phyloP scores from a whole-genome alignment of 2,888 invertebrate species.

The Habroteleia sp. region DNA sequence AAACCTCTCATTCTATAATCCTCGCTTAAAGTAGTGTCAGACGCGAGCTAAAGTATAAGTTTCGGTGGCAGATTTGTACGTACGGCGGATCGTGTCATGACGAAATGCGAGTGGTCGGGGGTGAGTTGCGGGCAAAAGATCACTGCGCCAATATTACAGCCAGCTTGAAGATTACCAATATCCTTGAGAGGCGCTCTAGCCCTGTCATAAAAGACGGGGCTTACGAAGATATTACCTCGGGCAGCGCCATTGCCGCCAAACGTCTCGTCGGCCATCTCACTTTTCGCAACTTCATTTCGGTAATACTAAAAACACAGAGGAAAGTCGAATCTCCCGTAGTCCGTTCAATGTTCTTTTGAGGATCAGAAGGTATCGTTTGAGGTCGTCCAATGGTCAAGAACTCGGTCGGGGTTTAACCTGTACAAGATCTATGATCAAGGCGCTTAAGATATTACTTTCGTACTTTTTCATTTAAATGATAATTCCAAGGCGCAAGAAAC shows the following conservation, averaged over 20 bases:
- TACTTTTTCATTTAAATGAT: conserved; percentile 58
- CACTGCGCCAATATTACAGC: conserved; percentile 80
- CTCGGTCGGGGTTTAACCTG: conserved; percentile 49
- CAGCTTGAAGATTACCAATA: conserved; percentile 80
- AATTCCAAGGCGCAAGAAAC: conserved; percentile 4
- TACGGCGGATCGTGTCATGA: conserved; percentile 53
- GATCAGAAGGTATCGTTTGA: conserved; percentile 66
- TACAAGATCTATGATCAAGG: conserved; percentile 55
- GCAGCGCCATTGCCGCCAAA: conserved; percentile 67
- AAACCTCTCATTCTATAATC: conserved; percentile 67
- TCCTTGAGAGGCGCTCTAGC: conserved; percentile 80
- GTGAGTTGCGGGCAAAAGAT: conserved; percentile 75
- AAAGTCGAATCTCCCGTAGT: conserved; percentile 51
- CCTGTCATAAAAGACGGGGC: conserved; percentile 81
- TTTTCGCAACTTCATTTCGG: conserved; percentile 77
- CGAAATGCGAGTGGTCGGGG: conserved; percentile 52
- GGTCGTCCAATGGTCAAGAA: conserved; percentile 61
- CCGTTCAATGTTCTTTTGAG: conserved; percentile 60
- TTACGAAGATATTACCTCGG: conserved; percentile 79
- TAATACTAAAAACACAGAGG: conserved; percentile 66
- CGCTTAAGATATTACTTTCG: conserved; percentile 63
- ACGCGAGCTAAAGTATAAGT: conserved; percentile 62
- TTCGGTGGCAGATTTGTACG: conserved; percentile 60
- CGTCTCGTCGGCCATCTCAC: conserved; percentile 67
- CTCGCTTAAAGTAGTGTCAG: conserved; percentile 68